A percentile compares a stretch with the other conserved stretches of the same genome.
phyloP scores from a whole-genome alignment of 1,140 invertebrate genomes.

The Glossosoma conforme region DNA sequence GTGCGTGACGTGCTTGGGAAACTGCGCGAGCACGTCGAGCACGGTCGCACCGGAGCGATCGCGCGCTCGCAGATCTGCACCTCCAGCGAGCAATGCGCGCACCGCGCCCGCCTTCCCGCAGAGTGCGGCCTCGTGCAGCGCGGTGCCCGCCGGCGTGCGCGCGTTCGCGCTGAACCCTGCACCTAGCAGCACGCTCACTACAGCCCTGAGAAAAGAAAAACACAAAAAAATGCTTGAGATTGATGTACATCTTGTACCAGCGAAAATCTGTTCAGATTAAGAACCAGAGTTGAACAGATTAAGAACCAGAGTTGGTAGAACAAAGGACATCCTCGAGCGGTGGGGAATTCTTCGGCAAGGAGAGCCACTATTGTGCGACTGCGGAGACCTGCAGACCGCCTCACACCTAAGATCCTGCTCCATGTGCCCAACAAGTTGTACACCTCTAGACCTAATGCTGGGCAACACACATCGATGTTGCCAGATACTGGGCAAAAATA shows the following conservation, averaged over 20 bases:
- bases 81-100: conserved; percentile 72
- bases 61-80: conserved; percentile 74
- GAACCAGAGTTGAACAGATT: too few relatives aligned
- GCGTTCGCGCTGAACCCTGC: conserved; percentile 88
- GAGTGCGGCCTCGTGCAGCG: conserved; percentile 90
- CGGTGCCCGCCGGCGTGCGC: conserved; percentile 81
- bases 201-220: conserved; percentile 56
- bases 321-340: too few relatives aligned
- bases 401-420: too few relatives aligned
- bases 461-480: too few relatives aligned
- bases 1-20: conserved; percentile 83
- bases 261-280: too few relatives aligned
- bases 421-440: too few relatives aligned
- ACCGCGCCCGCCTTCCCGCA: conserved; percentile 92
- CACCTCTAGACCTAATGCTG: too few relatives aligned
- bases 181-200: conserved; percentile 76
- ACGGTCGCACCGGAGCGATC: conserved; percentile 80
- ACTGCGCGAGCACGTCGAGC: conserved; percentile 78
- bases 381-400: too few relatives aligned
- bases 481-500: too few relatives aligned
- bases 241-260: neutral
- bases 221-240: neutral
- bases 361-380: too few relatives aligned
- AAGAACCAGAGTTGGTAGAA: too few relatives aligned
- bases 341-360: too few relatives aligned